Evolutionary conservation across 2,113 vertebrate species (phyloP).

Genomic region (Parus major): DNA sequence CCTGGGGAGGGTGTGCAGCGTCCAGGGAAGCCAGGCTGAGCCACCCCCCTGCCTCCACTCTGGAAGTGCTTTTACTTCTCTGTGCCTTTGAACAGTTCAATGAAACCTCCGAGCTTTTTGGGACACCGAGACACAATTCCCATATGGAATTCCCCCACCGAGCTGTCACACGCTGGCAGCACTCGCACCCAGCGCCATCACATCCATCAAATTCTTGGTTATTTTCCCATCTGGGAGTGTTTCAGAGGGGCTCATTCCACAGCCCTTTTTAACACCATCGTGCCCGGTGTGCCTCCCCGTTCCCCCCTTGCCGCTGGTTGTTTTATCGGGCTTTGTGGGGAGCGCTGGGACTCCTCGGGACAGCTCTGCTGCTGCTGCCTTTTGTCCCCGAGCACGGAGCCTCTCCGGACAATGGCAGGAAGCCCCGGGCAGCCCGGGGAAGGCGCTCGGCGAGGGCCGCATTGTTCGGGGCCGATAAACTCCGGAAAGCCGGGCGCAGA

Average conservation of each 20-base stretch:
- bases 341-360: background rate
- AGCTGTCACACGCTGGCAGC: background rate
- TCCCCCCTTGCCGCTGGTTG: background rate
- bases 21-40: background rate
- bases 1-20: background rate
- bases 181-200: background rate
- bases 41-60: background rate
- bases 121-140: background rate
- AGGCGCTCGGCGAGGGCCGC: conserved; percentile 50
- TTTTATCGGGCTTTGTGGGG: background rate
- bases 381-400: conserved; percentile 22
- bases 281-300: background rate
- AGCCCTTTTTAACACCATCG: background rate
- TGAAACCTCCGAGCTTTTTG: background rate
- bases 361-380: background rate
- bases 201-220: background rate
- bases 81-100: background rate
- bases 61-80: background rate
- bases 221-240: background rate
- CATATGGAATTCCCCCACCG: background rate
- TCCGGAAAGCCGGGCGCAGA: conserved; percentile 74
- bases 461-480: conserved; percentile 76
- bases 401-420: conserved; percentile 68
- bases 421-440: conserved; percentile 16
- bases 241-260: background rate